Conservation (phyloP, 1,140 invertebrate genomes). For the Thalassaphorura encarpata region DNA sequence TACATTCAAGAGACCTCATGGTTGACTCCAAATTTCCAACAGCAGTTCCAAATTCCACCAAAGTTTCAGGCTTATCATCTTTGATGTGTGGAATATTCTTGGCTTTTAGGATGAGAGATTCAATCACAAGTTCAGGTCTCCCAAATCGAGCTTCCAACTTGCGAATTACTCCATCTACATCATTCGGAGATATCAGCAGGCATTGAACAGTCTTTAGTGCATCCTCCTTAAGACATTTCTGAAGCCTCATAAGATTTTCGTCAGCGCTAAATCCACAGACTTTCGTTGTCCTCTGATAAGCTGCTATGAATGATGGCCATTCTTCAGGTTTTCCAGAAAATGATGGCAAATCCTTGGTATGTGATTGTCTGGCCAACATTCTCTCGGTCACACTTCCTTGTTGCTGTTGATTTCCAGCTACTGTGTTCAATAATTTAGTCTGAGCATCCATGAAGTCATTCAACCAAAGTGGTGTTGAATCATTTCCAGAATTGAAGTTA, state of each 20-base stretch:
- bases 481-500: too few relatives aligned
- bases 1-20: too few relatives aligned
- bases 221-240: neutral
- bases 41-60: neutral
- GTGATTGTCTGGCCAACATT: too few relatives aligned
- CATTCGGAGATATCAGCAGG: neutral
- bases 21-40: neutral
- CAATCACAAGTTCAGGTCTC: neutral
- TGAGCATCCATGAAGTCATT: too few relatives aligned
- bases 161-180: neutral
- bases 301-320: neutral
- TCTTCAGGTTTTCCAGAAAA: neutral
- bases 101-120: neutral
- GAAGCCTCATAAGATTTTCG: neutral
- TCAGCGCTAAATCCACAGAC: neutral
- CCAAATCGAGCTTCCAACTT: neutral
- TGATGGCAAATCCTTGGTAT: neutral
- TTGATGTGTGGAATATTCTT: neutral
- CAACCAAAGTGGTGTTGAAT: too few relatives aligned
- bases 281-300: neutral
- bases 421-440: too few relatives aligned
- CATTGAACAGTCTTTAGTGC: neutral
- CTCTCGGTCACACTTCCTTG: too few relatives aligned
- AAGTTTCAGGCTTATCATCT: neutral
- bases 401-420: too few relatives aligned